A percentile compares a stretch with the other conserved stretches of the same genome.
phyloP scores from a whole-genome alignment of 2,113 vertebrate species.

The Turdus rufiventris region DNA sequence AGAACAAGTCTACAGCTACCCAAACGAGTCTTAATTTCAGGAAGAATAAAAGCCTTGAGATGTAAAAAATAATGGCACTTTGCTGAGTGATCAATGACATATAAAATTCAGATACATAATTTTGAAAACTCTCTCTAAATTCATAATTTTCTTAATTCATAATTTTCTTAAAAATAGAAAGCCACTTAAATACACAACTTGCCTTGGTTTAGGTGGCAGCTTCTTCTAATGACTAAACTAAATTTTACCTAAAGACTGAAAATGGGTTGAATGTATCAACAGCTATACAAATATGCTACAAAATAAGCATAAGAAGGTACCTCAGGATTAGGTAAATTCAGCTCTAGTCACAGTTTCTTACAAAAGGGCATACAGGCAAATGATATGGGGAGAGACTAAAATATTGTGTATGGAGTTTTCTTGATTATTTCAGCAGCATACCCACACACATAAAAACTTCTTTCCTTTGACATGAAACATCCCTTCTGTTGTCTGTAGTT shows the following conservation, averaged over 20 bases:
- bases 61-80: background rate
- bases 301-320: background rate
- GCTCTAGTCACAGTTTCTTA: background rate
- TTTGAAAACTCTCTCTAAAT: background rate
- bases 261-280: background rate
- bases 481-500: background rate
- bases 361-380: background rate
- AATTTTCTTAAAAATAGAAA: background rate
- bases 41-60: background rate
- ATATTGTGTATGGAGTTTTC: background rate
- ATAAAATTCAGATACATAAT: background rate
- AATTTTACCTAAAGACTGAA: background rate
- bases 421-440: background rate
- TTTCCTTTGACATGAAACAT: background rate
- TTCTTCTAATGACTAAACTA: background rate
- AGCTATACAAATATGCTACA: background rate
- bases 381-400: background rate
- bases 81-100: background rate
- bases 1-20: background rate
- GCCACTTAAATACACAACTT: background rate
- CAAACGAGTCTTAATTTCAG: background rate
- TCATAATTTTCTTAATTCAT: background rate
- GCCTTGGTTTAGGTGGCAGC: background rate
- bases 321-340: background rate
- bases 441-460: background rate